Conservation (phyloP, 2,888 invertebrate species). For the Drosophila paracracens region DNA sequence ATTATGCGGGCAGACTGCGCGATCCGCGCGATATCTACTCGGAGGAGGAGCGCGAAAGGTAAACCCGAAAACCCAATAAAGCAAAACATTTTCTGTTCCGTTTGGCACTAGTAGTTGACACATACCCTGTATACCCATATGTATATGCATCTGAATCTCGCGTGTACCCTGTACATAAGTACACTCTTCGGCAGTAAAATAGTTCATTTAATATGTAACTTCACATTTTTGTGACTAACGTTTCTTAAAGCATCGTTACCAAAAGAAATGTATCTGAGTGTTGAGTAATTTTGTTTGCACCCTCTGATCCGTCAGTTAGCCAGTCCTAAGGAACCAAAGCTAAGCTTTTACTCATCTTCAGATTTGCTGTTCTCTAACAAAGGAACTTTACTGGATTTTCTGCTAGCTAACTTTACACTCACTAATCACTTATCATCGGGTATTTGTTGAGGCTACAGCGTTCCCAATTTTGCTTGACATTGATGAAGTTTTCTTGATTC, state of each 20-base stretch:
- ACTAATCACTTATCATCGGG: neutral
- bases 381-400: neutral
- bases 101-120: neutral
- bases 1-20: slow-evolving; percentile 76
- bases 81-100: neutral
- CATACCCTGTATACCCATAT: neutral
- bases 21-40: slow-evolving; percentile 82
- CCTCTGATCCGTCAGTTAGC: too few relatives aligned
- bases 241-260: too few relatives aligned
- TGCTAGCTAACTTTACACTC: neutral
- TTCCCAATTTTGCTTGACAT: neutral
- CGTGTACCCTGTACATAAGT: neutral
- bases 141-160: neutral
- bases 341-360: too few relatives aligned
- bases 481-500: neutral
- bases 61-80: neutral
- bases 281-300: too few relatives aligned
- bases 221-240: too few relatives aligned
- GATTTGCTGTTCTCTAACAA: too few relatives aligned
- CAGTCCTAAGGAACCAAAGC: too few relatives aligned
- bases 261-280: too few relatives aligned
- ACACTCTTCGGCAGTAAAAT: neutral
- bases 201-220: neutral
- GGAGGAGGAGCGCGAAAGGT: slow-evolving; percentile 83
- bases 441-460: neutral